These are phyloP conservation scores for Ciconia boyciana DNA, from an alignment of 2,113 vertebrate species.

Conservation along the genomic window DNA sequence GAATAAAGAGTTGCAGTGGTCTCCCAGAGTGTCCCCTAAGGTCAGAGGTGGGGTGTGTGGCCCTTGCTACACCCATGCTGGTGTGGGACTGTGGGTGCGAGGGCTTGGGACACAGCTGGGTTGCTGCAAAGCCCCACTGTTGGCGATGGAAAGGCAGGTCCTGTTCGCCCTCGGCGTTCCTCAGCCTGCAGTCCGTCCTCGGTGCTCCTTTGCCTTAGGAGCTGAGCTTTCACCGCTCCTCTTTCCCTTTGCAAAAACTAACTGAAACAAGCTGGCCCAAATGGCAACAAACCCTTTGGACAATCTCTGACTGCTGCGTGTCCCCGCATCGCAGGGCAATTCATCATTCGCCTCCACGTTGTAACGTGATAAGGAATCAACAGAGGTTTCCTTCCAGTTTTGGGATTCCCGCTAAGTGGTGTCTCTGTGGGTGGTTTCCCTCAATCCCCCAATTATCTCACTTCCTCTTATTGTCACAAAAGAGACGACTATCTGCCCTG, in stretches of 20 bases:
- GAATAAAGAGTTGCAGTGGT: background rate
- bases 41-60: background rate
- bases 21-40: background rate
- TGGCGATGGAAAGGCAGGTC: background rate
- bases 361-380: conserved; percentile 67
- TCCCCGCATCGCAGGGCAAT: conserved; percentile 35
- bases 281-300: background rate
- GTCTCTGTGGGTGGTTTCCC: conserved; percentile 76
- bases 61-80: background rate
- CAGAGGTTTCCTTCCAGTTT: conserved; percentile 76
- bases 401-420: conserved; percentile 72
- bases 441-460: conserved; percentile 71
- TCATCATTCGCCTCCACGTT: conserved; percentile 57
- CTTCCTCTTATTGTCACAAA: conserved; percentile 79
- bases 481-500: conserved; percentile 56
- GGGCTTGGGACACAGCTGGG: background rate
- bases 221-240: background rate
- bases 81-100: background rate
- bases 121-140: background rate
- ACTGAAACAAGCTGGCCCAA: background rate
- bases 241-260: background rate
- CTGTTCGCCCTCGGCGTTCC: fast-evolving
- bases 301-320: background rate
- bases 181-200: background rate
- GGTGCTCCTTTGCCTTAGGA: background rate